A percentile compares a stretch with the other conserved stretches of the same genome.
These are phyloP conservation scores for Agrilus biguttatus DNA, from an alignment of 2,888 invertebrate genomes.

Conservation along the genomic window DNA sequence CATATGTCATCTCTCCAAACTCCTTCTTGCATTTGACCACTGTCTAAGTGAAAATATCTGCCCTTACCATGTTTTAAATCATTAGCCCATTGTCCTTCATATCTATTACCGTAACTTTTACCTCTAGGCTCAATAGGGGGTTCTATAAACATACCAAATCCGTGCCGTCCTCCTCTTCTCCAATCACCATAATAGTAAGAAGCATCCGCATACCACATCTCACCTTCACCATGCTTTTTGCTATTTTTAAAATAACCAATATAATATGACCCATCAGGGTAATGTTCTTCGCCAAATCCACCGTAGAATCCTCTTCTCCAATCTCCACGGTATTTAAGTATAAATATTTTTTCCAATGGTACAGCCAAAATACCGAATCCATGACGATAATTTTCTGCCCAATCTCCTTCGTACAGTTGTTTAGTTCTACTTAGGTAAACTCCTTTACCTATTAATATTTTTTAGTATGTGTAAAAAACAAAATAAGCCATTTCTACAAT, in stretches of 20 bases:
- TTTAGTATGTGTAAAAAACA: background rate
- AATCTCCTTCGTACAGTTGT: constrained; percentile 49
- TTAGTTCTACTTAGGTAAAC: constrained; percentile 31
- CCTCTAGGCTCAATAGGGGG: too few species aligned
- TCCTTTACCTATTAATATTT: constrained; percentile 34
- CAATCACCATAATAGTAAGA: constrained; percentile 49
- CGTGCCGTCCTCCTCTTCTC: constrained; percentile 26
- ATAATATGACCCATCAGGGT: constrained; percentile 42
- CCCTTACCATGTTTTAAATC: constrained; percentile 47
- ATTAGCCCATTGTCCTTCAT: constrained; percentile 46
- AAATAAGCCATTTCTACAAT: background rate
- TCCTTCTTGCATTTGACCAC: constrained; percentile 51
- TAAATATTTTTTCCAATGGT: constrained; percentile 28
- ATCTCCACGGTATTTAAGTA: constrained; percentile 40
- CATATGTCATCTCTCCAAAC: constrained; percentile 44
- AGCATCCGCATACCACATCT: constrained; percentile 44
- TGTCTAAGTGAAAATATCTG: constrained; percentile 45
- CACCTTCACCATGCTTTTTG: constrained; percentile 41
- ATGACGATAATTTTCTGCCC: constrained; percentile 38
- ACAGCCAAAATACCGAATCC: constrained; percentile 42
- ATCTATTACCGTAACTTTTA: constrained; percentile 28
- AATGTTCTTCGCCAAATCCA: constrained; percentile 43
- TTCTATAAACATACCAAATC: constrained; percentile 13
- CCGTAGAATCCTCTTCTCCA: constrained; percentile 43
- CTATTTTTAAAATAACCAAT: constrained; percentile 41